These are phyloP conservation scores for Uloborus plumipes DNA, from an alignment of 2,888 invertebrate genomes.

Conservation along the genomic window DNA sequence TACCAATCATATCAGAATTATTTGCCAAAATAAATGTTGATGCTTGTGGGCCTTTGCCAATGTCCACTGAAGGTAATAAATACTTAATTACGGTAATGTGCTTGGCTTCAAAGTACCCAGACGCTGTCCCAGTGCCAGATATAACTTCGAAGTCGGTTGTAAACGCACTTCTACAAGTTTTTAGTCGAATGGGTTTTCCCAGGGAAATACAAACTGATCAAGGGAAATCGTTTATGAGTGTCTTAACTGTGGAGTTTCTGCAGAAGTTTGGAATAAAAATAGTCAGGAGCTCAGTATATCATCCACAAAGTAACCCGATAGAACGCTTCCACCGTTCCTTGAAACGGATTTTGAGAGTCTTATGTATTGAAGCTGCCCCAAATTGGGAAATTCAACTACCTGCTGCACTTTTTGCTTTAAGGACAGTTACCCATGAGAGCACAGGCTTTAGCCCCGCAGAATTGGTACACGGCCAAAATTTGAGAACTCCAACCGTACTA, in stretches of 20 bases:
- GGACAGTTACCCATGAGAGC: not conserved
- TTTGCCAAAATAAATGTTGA: not conserved
- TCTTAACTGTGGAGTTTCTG: not conserved
- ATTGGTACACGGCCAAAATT: not conserved
- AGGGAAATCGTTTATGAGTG: constrained; percentile 26
- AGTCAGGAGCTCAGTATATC: not conserved
- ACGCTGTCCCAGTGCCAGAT: not conserved
- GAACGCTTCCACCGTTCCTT: no score
- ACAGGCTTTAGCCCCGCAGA: not conserved
- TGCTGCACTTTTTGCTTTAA: not conserved
- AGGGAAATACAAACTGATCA: constrained; percentile 25
- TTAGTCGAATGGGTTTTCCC: constrained; percentile 23
- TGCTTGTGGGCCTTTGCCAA: not conserved
- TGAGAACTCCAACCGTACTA: not conserved
- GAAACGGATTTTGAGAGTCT: no score
- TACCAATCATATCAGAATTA: no score
- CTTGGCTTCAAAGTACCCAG: not conserved
- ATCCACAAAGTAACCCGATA: no score
- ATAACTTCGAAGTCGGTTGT: not conserved
- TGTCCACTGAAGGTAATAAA: not conserved
- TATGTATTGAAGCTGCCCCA: not conserved
- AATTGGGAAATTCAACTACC: not conserved
- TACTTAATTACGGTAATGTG: not conserved
- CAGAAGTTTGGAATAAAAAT: not conserved
- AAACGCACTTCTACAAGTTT: not conserved